Evolutionary conservation across 92 coral and sea anemone species (phyloP).

Genomic region (Epizoanthus fatuus): DNA sequence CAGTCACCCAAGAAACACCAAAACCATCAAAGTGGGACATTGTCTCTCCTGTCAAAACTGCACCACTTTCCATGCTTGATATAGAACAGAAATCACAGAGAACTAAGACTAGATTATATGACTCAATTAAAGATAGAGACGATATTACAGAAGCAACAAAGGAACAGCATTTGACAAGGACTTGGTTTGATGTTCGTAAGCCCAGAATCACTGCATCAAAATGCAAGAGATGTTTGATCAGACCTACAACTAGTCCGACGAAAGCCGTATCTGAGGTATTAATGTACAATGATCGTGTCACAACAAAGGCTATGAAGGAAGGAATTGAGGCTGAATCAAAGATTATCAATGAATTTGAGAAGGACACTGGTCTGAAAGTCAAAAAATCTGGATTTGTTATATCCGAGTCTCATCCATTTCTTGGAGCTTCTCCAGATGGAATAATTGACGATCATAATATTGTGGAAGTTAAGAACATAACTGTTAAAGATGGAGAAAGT

Average conservation of each 20-base stretch:
- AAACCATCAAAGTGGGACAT: conserved; percentile 26
- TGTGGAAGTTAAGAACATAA: conserved; percentile 42
- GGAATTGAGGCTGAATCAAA: conserved; percentile 38
- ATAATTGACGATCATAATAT: conserved; percentile 28
- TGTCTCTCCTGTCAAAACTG: conserved; percentile 32
- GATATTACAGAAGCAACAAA: conserved; percentile 13
- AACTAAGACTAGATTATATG: conserved; percentile 4
- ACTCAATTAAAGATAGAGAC: conserved; percentile 7
- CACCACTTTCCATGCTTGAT: conserved; percentile 20
- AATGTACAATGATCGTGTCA: conserved; percentile 7
- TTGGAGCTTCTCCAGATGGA: conserved; percentile 52
- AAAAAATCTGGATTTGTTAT: conserved; percentile 40
- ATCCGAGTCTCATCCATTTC: conserved; percentile 44
- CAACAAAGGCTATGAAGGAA: conserved; percentile 35
- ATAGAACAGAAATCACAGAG: conserved; percentile 18
- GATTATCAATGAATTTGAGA: conserved; percentile 29
- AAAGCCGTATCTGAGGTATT: conserved; percentile 43
- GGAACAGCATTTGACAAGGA: conserved; percentile 9
- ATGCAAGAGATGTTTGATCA: conserved; percentile 29
- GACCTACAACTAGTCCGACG: conserved; percentile 50
- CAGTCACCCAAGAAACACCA: neutral
- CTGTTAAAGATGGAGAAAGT: conserved; percentile 32
- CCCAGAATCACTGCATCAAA: conserved; percentile 42
- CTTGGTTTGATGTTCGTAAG: conserved; percentile 21
- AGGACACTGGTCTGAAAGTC: conserved; percentile 46